phyloP scores from a whole-genome alignment of 2,888 invertebrate species.

The Chymomyza caudatula region DNA sequence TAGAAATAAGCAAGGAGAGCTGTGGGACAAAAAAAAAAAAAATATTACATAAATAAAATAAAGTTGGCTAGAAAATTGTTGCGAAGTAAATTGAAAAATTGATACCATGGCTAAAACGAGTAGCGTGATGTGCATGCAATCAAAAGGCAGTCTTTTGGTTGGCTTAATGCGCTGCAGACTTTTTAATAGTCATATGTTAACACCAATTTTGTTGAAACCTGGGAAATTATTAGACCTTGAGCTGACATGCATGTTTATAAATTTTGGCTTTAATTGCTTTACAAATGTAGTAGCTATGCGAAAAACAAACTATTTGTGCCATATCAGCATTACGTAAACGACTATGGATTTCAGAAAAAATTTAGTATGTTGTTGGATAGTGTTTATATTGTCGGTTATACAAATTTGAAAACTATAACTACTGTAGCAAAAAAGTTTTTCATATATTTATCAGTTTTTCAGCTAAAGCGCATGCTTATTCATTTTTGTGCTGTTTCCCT shows the following conservation, averaged over 20 bases:
- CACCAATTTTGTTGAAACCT: neutral
- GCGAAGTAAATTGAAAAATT: conserved; percentile 49
- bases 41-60: conserved; percentile 1
- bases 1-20: conserved; percentile 40
- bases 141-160: neutral
- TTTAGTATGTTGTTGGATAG: neutral
- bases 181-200: neutral
- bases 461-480: too few species aligned
- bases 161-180: neutral
- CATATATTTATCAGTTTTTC: too few species aligned
- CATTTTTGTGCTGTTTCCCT: too few species aligned
- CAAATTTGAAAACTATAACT: neutral
- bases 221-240: neutral
- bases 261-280: neutral
- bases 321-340: neutral
- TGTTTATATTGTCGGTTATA: neutral
- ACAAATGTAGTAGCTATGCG: neutral
- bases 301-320: neutral
- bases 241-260: neutral
- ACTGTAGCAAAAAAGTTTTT: neutral
- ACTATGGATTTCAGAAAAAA: neutral
- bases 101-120: conserved; percentile 16
- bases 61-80: conserved; percentile 52
- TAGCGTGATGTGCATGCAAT: neutral
- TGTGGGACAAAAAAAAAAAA: neutral